Evolutionary conservation across 2,888 invertebrate genomes (phyloP).

Genomic region (Petrophora chlorosata): DNA sequence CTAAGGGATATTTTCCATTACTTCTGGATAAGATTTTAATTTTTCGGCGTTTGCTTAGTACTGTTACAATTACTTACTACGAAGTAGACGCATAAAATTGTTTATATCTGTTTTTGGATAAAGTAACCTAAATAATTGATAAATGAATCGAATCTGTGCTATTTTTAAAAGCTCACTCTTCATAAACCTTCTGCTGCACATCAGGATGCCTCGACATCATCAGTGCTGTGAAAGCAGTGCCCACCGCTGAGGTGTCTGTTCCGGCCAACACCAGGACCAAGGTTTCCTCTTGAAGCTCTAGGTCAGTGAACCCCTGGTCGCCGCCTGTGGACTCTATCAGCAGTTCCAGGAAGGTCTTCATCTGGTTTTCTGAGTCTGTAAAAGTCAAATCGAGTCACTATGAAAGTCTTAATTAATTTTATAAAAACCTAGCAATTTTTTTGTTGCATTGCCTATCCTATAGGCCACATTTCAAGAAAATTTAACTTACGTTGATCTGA

Average conservation of each 20-base stretch:
- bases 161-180: constrained; percentile 43
- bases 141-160: background rate
- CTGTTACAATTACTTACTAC: no score
- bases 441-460: no score
- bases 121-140: background rate
- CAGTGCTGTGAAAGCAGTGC: constrained; percentile 37
- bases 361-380: constrained; percentile 9
- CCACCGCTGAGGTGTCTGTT: constrained; percentile 48
- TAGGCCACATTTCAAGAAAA: no score
- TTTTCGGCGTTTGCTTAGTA: no score
- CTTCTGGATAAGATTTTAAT: no score
- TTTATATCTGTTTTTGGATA: no score
- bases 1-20: no score
- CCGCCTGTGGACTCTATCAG: constrained; percentile 34
- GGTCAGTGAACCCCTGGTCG: constrained; percentile 30
- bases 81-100: no score
- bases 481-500: constrained; percentile 13
- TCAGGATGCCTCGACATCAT: constrained; percentile 46
- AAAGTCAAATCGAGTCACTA: no score
- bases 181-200: constrained; percentile 49
- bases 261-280: constrained; percentile 42
- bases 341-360: constrained; percentile 29
- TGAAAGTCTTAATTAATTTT: no score
- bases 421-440: no score
- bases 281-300: constrained; percentile 45